Conservation (phyloP, 2,113 vertebrate species). For the Nipponia nippon region DNA sequence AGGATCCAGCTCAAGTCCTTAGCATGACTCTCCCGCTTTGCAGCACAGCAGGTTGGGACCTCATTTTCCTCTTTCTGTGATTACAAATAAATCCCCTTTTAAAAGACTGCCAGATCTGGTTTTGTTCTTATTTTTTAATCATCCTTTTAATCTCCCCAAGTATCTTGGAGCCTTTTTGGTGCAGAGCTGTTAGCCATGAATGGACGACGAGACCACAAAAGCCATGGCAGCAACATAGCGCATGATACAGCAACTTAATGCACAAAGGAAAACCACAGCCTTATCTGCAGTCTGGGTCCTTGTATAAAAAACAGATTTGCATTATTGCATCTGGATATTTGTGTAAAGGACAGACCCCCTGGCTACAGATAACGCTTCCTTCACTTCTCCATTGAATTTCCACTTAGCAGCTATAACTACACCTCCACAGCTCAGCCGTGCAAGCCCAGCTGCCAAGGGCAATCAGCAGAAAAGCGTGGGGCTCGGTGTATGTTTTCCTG, state of each 20-base stretch:
- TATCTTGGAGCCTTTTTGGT: not conserved
- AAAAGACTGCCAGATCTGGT: not conserved
- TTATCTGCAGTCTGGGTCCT: not conserved
- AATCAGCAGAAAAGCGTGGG: not conserved
- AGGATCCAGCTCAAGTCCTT: not conserved
- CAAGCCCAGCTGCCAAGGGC: not conserved
- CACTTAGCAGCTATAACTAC: not conserved
- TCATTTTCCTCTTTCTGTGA: conserved; percentile 3
- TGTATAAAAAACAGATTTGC: not conserved
- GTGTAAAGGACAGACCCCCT: not conserved
- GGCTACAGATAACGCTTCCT: accelerated
- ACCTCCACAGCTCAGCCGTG: not conserved
- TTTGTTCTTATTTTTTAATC: not conserved
- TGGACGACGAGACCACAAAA: not conserved
- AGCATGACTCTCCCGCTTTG: accelerated
- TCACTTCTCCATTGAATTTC: not conserved
- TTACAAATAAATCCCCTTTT: conserved; percentile 20
- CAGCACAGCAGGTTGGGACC: not conserved
- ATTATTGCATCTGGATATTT: not conserved
- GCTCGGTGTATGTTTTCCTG: not conserved
- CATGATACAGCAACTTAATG: not conserved
- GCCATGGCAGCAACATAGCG: not conserved
- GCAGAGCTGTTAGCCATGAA: not conserved
- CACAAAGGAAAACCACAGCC: not conserved
- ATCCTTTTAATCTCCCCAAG: conserved; percentile 1